These are phyloP conservation scores for Taphrorychus bicolor DNA, from an alignment of 2,888 invertebrate species.

Conservation along the genomic window DNA sequence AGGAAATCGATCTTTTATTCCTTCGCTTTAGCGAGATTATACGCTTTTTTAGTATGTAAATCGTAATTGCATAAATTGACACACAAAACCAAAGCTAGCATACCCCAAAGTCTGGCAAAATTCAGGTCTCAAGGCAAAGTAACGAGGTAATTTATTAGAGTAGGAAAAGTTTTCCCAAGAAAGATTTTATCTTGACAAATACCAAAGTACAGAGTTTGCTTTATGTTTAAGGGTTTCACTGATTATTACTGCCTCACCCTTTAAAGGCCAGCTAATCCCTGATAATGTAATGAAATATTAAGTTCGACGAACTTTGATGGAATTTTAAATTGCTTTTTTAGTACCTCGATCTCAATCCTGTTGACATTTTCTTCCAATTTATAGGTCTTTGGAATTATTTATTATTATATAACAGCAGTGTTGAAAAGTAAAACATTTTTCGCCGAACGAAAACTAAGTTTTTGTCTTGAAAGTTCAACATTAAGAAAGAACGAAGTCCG, in stretches of 20 bases:
- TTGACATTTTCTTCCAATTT: no score
- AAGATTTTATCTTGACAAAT: conserved; percentile 13
- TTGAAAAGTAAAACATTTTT: not conserved
- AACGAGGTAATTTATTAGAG: conserved; percentile 14
- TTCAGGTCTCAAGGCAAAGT: conserved; percentile 4
- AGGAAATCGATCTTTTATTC: not conserved
- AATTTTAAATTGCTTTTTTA: conserved; percentile 3
- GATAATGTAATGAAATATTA: conserved; percentile 2
- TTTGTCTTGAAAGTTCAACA: not conserved
- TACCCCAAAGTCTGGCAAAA: conserved; percentile 6
- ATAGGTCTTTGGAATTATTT: no score
- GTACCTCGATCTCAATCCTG: no score
- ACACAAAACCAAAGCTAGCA: not conserved
- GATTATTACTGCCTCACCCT: not conserved
- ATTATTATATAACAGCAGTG: not conserved
- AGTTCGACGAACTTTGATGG: conserved; percentile 3
- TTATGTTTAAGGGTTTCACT: conserved; percentile 7
- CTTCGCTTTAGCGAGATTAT: not conserved
- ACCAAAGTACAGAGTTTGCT: conserved; percentile 9
- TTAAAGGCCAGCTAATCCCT: conserved; percentile 3
- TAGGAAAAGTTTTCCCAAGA: conserved; percentile 7
- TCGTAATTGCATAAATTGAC: conserved; percentile 3
- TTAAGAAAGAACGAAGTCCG: conserved; percentile 2
- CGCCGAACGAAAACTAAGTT: not conserved
- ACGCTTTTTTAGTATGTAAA: not conserved